A percentile compares a stretch with the other conserved stretches of the same genome.
These are phyloP conservation scores for Rhodeus uyekii DNA, from an alignment of 2,797 vertebrate species.

Conservation along the genomic window DNA sequence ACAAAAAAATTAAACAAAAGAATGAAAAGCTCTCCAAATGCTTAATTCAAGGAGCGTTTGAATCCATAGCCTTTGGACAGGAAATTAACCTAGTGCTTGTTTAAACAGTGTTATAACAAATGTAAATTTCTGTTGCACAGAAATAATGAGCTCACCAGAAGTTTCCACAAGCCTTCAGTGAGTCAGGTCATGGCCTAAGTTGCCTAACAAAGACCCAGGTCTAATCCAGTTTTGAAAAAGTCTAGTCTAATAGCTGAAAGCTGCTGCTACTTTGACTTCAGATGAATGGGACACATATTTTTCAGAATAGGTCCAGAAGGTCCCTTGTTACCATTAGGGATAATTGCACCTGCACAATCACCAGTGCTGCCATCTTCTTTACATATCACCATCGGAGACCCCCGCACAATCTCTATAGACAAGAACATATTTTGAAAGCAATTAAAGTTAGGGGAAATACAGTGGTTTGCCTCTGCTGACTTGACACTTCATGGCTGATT, in stretches of 20 bases:
- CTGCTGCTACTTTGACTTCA: constrained; percentile 70
- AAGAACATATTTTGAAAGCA: constrained; percentile 69
- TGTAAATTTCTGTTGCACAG: not conserved
- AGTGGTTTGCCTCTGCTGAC: constrained; percentile 60
- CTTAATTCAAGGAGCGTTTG: not conserved
- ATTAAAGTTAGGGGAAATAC: constrained; percentile 63
- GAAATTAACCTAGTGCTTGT: constrained; percentile 37
- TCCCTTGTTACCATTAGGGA: constrained; percentile 73
- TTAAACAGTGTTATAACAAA: not conserved
- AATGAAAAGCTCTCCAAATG: not conserved
- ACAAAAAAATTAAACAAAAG: not conserved
- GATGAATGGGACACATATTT: constrained; percentile 59
- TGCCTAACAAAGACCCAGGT: constrained; percentile 52
- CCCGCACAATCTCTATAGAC: constrained; percentile 70
- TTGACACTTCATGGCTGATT: constrained; percentile 51
- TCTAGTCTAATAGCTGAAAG: constrained; percentile 78
- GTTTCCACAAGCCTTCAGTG: constrained; percentile 47
- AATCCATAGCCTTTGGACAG: not conserved
- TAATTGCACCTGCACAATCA: constrained; percentile 64
- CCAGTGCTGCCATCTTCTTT: constrained; percentile 73
- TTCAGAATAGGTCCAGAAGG: constrained; percentile 50
- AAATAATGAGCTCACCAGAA: constrained; percentile 17
- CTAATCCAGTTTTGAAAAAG: constrained; percentile 60
- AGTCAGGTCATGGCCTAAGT: constrained; percentile 44
- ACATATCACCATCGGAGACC: constrained; percentile 63